phyloP scores from a whole-genome alignment of 2,797 vertebrate species.

The Brotula barbata region DNA sequence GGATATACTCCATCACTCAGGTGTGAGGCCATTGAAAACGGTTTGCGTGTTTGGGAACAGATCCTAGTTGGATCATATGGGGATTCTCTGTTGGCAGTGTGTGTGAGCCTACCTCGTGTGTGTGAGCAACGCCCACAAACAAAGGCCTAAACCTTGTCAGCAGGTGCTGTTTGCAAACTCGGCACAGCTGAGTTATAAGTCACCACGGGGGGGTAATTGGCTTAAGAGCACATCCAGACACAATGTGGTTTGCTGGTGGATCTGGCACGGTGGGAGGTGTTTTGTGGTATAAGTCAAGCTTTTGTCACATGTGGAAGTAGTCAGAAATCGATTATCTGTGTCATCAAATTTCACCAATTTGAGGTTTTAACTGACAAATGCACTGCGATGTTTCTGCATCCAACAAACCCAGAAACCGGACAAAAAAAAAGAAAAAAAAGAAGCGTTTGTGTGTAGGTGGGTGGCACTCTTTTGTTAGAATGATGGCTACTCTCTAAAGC shows the following conservation, averaged over 20 bases:
- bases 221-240: constrained; percentile 13
- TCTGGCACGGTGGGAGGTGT: constrained; percentile 6
- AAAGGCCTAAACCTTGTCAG: constrained; percentile 9
- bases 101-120: constrained; percentile 24
- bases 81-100: constrained; percentile 29
- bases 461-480: not conserved
- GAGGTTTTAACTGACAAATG: too few relatives aligned
- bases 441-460: not conserved
- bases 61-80: constrained; percentile 34
- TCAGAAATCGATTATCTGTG: too few relatives aligned
- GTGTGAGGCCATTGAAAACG: constrained; percentile 29
- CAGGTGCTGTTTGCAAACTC: constrained; percentile 43
- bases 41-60: constrained; percentile 14
- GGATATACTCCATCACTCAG: constrained; percentile 50
- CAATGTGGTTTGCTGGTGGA: constrained; percentile 5
- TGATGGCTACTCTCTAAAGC: not conserved
- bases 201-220: constrained; percentile 39
- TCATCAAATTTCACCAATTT: too few relatives aligned
- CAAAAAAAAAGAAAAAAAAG: too few relatives aligned
- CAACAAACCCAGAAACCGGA: too few relatives aligned
- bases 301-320: not conserved
- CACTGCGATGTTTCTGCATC: too few relatives aligned
- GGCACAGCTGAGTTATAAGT: constrained; percentile 2
- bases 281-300: constrained; percentile 6
- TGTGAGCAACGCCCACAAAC: constrained; percentile 17